phyloP scores from a whole-genome alignment of 2,797 vertebrate species.

The Otus scops region DNA sequence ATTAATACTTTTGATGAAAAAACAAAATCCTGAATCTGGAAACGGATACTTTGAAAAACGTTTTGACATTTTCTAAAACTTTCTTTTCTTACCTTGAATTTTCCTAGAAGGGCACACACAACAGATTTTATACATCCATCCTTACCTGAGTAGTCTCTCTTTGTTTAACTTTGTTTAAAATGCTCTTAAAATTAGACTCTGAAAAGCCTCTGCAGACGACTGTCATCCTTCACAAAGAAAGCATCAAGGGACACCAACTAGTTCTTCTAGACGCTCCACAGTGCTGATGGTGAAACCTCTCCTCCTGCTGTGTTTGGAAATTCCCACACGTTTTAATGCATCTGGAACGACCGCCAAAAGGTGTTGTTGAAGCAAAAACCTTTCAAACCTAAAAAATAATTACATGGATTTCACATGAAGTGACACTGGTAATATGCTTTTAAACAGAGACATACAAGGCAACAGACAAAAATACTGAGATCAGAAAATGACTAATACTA shows the following conservation, averaged over 20 bases:
- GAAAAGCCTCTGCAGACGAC: background rate
- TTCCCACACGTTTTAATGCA: background rate
- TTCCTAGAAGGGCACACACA: background rate
- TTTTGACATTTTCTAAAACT: background rate
- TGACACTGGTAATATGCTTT: background rate
- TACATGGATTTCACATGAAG: background rate
- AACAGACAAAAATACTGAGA: background rate
- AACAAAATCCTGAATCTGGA: background rate
- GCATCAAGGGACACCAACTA: background rate
- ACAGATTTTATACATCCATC: background rate
- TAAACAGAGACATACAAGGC: background rate
- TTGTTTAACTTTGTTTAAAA: background rate
- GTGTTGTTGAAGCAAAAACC: background rate
- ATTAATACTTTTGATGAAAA: background rate
- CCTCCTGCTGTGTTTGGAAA: background rate
- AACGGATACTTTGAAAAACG: background rate
- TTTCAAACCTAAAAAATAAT: constrained; percentile 23
- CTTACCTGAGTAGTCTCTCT: background rate
- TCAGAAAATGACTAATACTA: background rate
- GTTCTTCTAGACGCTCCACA: background rate
- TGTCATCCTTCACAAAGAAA: background rate
- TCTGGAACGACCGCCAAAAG: background rate
- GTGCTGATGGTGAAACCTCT: background rate
- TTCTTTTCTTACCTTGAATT: background rate
- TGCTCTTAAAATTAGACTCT: background rate